phyloP scores from a whole-genome alignment of 1,140 invertebrate genomes.

The Drosophila azteca region DNA sequence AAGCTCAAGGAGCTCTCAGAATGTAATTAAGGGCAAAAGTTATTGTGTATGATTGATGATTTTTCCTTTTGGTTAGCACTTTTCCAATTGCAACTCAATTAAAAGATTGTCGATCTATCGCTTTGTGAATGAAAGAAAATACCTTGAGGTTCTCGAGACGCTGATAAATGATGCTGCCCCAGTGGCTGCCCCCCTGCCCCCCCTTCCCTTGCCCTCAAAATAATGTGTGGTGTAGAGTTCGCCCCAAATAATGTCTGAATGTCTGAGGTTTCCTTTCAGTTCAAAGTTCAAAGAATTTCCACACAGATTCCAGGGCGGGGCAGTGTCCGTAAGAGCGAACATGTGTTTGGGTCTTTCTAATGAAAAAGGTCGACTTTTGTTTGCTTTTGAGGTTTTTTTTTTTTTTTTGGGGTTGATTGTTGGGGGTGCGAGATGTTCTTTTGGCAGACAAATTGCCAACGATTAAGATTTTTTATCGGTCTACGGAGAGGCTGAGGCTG shows the following conservation, averaged over 20 bases:
- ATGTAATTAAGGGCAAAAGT: constrained; percentile 58
- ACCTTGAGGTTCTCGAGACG: constrained; percentile 28
- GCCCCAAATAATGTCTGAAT: constrained; percentile 28
- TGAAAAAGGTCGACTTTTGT: constrained; percentile 62
- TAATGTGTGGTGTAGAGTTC: not conserved
- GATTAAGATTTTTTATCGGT: constrained; percentile 75
- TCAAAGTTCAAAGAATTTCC: constrained; percentile 58
- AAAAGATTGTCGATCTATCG: constrained; percentile 60
- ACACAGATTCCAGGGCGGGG: constrained; percentile 22
- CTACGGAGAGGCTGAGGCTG: constrained; percentile 20
- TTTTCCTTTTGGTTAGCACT: constrained; percentile 3
- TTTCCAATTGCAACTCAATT: constrained; percentile 76
- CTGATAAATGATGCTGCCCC: constrained; percentile 41
- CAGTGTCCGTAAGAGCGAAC: constrained; percentile 4
- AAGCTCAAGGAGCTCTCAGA: not conserved
- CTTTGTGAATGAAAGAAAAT: constrained; percentile 45
- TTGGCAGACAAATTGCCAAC: constrained; percentile 65
- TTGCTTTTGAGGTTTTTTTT: constrained; percentile 39
- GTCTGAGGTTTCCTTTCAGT: constrained; percentile 25
- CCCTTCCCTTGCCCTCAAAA: not conserved
- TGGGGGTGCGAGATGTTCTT: constrained; percentile 17
- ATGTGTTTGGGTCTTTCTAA: constrained; percentile 39
- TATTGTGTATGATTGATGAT: constrained; percentile 68
- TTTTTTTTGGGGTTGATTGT: constrained; percentile 33
- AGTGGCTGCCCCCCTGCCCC: no score